A percentile compares a stretch with the other conserved stretches of the same genome.
Evolutionary conservation across 2,113 vertebrate species (phyloP).

Genomic region (Limanda limanda): DNA sequence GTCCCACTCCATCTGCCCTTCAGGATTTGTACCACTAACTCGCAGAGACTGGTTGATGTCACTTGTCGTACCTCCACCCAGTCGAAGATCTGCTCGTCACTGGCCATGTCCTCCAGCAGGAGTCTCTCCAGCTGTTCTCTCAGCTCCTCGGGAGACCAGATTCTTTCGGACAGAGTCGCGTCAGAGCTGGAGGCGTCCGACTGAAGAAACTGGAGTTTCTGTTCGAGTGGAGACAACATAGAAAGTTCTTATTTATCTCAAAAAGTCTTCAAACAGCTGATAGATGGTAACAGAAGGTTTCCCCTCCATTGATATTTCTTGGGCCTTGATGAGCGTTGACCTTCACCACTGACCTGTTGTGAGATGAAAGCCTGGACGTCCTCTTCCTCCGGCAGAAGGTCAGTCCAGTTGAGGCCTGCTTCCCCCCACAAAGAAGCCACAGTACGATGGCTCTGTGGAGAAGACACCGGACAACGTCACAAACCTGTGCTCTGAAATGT

Average conservation of each 20-base stretch:
- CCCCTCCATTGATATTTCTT: background rate
- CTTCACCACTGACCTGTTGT: slow-evolving; percentile 85
- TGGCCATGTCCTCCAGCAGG: slow-evolving; percentile 93
- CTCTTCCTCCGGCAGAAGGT: slow-evolving; percentile 91
- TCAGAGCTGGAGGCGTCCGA: slow-evolving; percentile 85
- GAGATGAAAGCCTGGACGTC: slow-evolving; percentile 91
- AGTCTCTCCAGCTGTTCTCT: slow-evolving; percentile 91
- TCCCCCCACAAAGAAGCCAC: slow-evolving; percentile 95
- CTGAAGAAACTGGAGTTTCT: slow-evolving; percentile 94
- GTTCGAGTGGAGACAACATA: slow-evolving; percentile 22
- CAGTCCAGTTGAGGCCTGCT: slow-evolving; percentile 90
- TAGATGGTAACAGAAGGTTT: background rate
- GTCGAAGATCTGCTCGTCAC: slow-evolving; percentile 97
- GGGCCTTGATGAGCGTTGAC: background rate
- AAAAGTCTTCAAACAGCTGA: too few species aligned
- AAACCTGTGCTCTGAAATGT: background rate
- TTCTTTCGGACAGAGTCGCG: slow-evolving; percentile 85
- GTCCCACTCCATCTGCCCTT: too few species aligned
- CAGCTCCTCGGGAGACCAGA: slow-evolving; percentile 89
- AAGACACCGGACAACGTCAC: slow-evolving; percentile 38
- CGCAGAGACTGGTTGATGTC: background rate
- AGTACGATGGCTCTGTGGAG: slow-evolving; percentile 95
- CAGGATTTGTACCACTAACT: background rate
- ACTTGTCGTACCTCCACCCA: slow-evolving; percentile 92
- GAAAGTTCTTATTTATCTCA: background rate